Evolutionary conservation across 2,888 invertebrate species (phyloP).

Genomic region (Cordilura impudica): DNA sequence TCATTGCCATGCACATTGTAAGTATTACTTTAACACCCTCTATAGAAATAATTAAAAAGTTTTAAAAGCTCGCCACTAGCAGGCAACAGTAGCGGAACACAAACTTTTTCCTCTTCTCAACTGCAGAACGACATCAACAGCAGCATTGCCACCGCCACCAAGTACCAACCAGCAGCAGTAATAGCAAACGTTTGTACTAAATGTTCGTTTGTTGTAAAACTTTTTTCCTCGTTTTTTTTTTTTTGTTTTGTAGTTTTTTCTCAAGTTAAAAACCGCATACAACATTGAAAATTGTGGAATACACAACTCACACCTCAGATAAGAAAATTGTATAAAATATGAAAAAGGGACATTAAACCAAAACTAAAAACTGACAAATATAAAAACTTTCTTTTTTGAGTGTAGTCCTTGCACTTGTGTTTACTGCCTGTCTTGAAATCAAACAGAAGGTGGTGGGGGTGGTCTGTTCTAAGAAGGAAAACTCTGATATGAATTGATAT

Average conservation of each 20-base stretch:
- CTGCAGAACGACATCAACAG: slow-evolving; percentile 1
- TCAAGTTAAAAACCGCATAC: slow-evolving; percentile 26
- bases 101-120: slow-evolving; percentile 12
- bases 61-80: slow-evolving; percentile 51
- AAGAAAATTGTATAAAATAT: slow-evolving; percentile 9
- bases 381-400: not conserved
- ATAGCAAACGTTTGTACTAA: slow-evolving; percentile 23
- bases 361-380: slow-evolving; percentile 8
- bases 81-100: slow-evolving; percentile 31
- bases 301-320: slow-evolving; percentile 41
- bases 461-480: no score
- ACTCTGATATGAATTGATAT: no score
- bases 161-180: not conserved
- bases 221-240: slow-evolving; percentile 4
- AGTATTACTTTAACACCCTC: slow-evolving; percentile 46
- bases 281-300: slow-evolving; percentile 19
- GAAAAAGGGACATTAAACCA: slow-evolving; percentile 37
- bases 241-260: not conserved
- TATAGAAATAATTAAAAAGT: slow-evolving; percentile 60
- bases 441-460: no score
- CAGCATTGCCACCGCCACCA: slow-evolving; percentile 2
- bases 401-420: not conserved
- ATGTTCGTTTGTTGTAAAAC: slow-evolving; percentile 43
- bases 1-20: slow-evolving; percentile 2
- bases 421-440: slow-evolving; percentile 14